These are phyloP conservation scores for Mobula birostris DNA, from an alignment of 2,113 vertebrate species.

Conservation along the genomic window DNA sequence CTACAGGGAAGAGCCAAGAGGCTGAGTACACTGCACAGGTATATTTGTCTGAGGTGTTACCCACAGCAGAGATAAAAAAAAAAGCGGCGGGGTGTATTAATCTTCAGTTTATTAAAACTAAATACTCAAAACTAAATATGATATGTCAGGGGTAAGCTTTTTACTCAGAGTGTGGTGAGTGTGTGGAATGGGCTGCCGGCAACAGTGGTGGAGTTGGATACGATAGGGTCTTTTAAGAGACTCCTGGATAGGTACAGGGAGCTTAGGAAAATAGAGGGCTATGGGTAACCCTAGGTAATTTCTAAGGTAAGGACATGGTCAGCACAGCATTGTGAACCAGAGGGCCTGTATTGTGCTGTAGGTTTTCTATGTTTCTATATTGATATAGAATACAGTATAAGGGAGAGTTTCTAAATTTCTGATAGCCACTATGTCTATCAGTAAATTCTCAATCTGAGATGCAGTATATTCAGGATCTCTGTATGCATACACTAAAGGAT, in stretches of 20 bases:
- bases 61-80: not conserved
- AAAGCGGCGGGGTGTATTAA: not conserved
- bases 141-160: no score
- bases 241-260: no score
- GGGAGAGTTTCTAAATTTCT: not conserved
- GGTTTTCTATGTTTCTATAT: not conserved
- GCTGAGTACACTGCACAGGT: constrained; percentile 89
- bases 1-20: constrained; percentile 77
- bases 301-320: no score
- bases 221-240: no score
- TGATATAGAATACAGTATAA: not conserved
- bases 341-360: no score
- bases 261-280: no score
- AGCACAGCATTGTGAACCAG: no score
- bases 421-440: not conserved
- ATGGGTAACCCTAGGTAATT: no score
- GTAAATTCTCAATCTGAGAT: not conserved
- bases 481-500: not conserved
- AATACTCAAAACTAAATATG: not conserved
- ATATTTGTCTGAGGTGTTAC: constrained; percentile 37
- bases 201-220: no score
- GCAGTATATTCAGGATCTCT: not conserved
- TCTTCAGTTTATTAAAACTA: not conserved
- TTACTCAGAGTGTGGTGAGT: no score
- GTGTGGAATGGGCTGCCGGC: no score